phyloP scores from a whole-genome alignment of 2,888 invertebrate species.

The Ochlodes sylvanus region DNA sequence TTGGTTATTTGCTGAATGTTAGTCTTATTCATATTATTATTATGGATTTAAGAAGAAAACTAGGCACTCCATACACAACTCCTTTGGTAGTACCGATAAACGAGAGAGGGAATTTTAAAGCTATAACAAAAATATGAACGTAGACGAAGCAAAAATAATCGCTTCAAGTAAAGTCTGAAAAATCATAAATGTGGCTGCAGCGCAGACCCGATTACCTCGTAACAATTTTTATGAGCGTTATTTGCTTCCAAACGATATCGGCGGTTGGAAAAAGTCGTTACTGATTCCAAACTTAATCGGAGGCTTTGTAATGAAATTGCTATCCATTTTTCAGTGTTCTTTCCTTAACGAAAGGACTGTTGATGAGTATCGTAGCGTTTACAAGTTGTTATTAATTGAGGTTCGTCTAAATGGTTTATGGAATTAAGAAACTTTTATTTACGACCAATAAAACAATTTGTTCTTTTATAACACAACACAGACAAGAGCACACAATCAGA shows the following conservation, averaged over 20 bases:
- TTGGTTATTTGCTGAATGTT: no score
- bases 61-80: no score
- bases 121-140: no score
- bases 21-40: no score
- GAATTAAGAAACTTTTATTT: background rate
- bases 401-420: background rate
- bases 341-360: constrained; percentile 7
- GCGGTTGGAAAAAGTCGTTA: constrained; percentile 26
- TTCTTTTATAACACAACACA: no score
- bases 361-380: background rate
- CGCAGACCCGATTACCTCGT: background rate
- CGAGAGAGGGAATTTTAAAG: no score
- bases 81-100: no score
- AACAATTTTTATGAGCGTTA: constrained; percentile 32
- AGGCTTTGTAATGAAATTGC: constrained; percentile 31
- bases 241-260: constrained; percentile 31
- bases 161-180: background rate
- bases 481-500: no score
- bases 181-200: background rate
- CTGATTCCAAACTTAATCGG: constrained; percentile 28
- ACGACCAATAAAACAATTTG: background rate
- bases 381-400: background rate
- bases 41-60: no score
- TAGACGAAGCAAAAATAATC: no score
- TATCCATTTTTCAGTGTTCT: constrained; percentile 21